These are phyloP conservation scores for Blastobasis lacticolella DNA, from an alignment of 2,888 invertebrate species.

Conservation along the genomic window DNA sequence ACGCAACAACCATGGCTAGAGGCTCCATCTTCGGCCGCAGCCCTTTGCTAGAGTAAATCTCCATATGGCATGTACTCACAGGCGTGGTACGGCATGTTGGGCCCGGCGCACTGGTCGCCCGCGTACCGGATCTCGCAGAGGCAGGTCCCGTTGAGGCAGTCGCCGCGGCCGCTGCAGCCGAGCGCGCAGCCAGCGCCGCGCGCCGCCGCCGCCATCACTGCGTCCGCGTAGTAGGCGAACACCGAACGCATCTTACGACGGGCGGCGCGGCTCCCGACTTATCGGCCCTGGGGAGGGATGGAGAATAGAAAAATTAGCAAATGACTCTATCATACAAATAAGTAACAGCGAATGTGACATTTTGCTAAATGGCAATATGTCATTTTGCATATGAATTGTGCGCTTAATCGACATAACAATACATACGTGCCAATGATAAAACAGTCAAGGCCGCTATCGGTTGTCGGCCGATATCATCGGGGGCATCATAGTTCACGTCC, in stretches of 20 bases:
- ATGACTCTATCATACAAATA: too few species aligned
- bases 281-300: constrained; percentile 28
- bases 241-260: constrained; percentile 60
- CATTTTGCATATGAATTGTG: too few species aligned
- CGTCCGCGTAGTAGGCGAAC: constrained; percentile 66
- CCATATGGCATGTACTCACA: constrained; percentile 32
- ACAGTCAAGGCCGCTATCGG: too few species aligned
- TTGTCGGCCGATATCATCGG: too few species aligned
- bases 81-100: constrained; percentile 86
- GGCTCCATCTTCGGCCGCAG: too few species aligned
- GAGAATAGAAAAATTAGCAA: neutral
- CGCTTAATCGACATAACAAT: too few species aligned
- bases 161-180: constrained; percentile 92
- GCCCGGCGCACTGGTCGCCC: constrained; percentile 87
- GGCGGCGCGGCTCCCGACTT: constrained; percentile 41
- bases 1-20: too few species aligned
- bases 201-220: constrained; percentile 56
- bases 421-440: too few species aligned
- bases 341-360: too few species aligned
- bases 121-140: constrained; percentile 92
- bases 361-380: too few species aligned
- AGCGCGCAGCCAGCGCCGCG: constrained; percentile 76
- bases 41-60: neutral
- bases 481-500: too few species aligned
- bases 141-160: constrained; percentile 93